phyloP scores from a whole-genome alignment of 2,797 vertebrate genomes.

The Macrochelys suwanniensis region DNA sequence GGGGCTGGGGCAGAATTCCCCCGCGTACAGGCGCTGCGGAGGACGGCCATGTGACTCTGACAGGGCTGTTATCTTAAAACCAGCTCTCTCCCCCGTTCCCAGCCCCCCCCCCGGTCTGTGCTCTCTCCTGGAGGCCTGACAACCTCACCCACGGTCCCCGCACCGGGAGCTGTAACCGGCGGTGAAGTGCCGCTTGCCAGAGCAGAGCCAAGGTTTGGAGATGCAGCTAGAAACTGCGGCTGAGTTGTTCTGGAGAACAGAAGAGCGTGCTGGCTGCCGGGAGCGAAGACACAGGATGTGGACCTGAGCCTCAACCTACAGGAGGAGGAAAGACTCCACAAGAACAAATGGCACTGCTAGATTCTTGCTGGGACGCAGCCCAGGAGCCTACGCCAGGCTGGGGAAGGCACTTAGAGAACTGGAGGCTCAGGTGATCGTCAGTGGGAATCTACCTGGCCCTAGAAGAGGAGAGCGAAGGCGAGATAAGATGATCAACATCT shows the following conservation, averaged over 20 bases:
- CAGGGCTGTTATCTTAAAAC: background rate
- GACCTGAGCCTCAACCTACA: background rate
- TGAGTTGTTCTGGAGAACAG: background rate
- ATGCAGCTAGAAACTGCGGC: background rate
- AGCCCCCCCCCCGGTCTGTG: background rate
- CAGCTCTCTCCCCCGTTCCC: background rate
- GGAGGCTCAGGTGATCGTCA: too few relatives aligned
- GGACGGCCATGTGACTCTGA: too few relatives aligned
- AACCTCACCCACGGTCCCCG: background rate
- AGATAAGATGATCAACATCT: background rate
- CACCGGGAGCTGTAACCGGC: accelerated
- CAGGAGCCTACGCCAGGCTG: too few relatives aligned
- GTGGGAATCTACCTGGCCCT: background rate
- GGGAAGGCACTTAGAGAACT: too few relatives aligned
- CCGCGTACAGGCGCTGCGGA: background rate
- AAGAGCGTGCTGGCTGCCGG: background rate
- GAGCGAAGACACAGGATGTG: background rate
- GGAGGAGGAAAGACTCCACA: background rate
- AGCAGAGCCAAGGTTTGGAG: background rate
- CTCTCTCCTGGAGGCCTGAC: background rate
- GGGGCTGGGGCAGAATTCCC: background rate
- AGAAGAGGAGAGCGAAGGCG: background rate
- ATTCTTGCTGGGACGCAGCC: background rate
- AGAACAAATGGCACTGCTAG: background rate
- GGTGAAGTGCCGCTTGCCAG: background rate